These are phyloP conservation scores for Rhinichthys klamathensis DNA, from an alignment of 2,113 vertebrate genomes.

Conservation along the genomic window DNA sequence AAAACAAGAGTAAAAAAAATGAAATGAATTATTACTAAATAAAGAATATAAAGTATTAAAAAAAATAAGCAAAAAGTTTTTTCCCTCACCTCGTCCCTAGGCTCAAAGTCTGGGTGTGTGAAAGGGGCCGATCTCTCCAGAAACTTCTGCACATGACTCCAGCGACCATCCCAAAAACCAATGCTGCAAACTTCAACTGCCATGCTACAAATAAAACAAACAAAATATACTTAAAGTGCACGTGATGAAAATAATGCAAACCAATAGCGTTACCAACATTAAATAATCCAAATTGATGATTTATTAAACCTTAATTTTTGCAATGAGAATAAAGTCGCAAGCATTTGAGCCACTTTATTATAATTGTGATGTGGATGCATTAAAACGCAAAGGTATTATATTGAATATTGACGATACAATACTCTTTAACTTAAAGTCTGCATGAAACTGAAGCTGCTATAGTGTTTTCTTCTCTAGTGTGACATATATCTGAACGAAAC, in stretches of 20 bases:
- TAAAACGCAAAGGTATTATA: background rate
- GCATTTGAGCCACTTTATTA: background rate
- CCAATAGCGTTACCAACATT: background rate
- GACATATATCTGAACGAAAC: no score
- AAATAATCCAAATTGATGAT: background rate
- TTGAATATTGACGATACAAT: background rate
- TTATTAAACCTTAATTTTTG: background rate
- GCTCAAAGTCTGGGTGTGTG: slow-evolving; percentile 94
- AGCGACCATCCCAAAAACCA: slow-evolving; percentile 95
- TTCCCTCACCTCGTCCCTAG: slow-evolving; percentile 90
- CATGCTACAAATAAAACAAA: slow-evolving; percentile 93
- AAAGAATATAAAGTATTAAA: slow-evolving; percentile 30
- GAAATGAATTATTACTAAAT: slow-evolving; percentile 70
- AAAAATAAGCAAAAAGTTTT: slow-evolving; percentile 61
- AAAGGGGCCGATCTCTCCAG: slow-evolving; percentile 95
- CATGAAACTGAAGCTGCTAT: no score
- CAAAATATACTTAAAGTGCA: background rate
- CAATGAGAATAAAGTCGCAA: background rate
- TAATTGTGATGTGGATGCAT: background rate
- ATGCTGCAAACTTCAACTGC: slow-evolving; percentile 90
- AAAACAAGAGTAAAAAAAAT: no score
- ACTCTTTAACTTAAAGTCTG: no score
- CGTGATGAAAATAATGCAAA: background rate
- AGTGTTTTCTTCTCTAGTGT: no score
- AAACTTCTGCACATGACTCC: slow-evolving; percentile 98